Evolutionary conservation across 1,140 invertebrate genomes (phyloP).

Genomic region (Sarcophaga peregrina): DNA sequence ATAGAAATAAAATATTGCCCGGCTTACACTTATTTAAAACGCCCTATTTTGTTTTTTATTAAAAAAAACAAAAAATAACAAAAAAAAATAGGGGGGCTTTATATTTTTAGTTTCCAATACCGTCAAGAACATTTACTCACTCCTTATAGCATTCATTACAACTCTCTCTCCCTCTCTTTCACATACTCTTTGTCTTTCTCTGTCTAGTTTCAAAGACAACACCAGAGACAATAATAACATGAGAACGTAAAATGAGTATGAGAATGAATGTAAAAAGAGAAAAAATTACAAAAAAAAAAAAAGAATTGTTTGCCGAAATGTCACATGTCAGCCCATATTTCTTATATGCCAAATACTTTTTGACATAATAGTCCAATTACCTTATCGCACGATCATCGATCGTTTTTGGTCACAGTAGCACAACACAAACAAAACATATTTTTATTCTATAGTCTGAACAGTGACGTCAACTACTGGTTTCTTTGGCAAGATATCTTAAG

Average conservation of each 20-base stretch:
- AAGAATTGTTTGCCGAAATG: constrained; percentile 55
- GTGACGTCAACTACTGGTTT: too few relatives aligned
- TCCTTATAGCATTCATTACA: too few relatives aligned
- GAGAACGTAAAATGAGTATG: too few relatives aligned
- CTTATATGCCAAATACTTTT: constrained; percentile 67
- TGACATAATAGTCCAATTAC: constrained; percentile 67
- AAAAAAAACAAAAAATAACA: too few relatives aligned
- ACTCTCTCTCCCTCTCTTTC: not conserved
- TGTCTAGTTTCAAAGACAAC: not conserved
- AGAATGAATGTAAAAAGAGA: not conserved
- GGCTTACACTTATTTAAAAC: constrained; percentile 9
- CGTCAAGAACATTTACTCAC: too few relatives aligned
- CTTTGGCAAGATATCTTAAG: too few relatives aligned
- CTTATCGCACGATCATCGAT: constrained; percentile 66
- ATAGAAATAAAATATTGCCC: not conserved
- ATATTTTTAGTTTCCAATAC: too few relatives aligned
- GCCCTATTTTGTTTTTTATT: not conserved
- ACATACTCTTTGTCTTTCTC: not conserved
- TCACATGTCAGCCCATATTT: constrained; percentile 66
- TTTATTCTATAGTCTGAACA: not conserved
- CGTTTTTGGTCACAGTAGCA: constrained; percentile 45
- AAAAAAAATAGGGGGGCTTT: too few relatives aligned
- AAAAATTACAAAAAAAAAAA: not conserved
- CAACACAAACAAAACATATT: constrained; percentile 13
- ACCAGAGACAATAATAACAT: too few relatives aligned